Evolutionary conservation across 35 echinoderm and acorn worm species (phyloP).

Genomic region (Lytechinus variegatus): DNA sequence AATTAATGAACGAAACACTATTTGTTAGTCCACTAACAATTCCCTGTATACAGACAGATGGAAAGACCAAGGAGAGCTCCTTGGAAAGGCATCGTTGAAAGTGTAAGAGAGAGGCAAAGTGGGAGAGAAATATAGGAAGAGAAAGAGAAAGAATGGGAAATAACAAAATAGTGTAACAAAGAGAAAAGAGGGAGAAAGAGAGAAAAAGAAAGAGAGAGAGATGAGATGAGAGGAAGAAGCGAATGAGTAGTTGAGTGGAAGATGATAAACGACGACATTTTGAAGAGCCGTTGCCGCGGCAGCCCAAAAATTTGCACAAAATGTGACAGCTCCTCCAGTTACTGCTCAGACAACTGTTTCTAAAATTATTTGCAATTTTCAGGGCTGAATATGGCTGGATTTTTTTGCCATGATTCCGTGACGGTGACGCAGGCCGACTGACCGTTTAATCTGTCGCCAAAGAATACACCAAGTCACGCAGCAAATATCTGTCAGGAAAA

Average conservation of each 20-base stretch:
- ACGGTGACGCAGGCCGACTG: not conserved
- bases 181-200: not conserved
- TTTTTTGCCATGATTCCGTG: not conserved
- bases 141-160: not conserved
- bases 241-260: constrained; percentile 16
- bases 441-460: not conserved
- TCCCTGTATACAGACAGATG: too few relatives aligned
- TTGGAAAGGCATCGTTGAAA: too few relatives aligned
- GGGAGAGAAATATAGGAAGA: not conserved
- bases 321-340: constrained; percentile 35
- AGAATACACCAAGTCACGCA: not conserved
- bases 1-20: too few relatives aligned
- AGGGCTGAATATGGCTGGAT: not conserved
- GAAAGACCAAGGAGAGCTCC: too few relatives aligned
- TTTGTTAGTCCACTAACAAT: too few relatives aligned
- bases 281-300: constrained; percentile 26
- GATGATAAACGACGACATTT: constrained; percentile 34
- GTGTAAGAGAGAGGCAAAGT: too few relatives aligned
- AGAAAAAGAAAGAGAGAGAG: not conserved
- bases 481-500: constrained; percentile 18
- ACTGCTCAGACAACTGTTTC: constrained; percentile 13
- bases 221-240: not conserved
- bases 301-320: constrained; percentile 47
- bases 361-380: constrained; percentile 14
- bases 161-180: too few relatives aligned